Evolutionary conservation across 2,888 invertebrate species (phyloP).

Genomic region (Thymelicus sylvestris): DNA sequence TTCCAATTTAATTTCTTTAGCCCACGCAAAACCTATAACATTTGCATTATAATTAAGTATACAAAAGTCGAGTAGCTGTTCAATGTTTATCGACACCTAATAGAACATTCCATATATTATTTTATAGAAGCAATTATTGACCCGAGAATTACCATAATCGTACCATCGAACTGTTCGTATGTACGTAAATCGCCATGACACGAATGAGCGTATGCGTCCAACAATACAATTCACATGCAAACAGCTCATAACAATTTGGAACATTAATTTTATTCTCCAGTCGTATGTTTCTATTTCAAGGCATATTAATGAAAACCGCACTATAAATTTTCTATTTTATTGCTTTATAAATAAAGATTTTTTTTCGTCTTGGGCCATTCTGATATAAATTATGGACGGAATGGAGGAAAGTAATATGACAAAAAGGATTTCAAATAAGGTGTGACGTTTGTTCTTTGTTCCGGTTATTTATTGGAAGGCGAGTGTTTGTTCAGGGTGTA

Average conservation of each 20-base stretch:
- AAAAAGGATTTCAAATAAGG: slow-evolving; percentile 75
- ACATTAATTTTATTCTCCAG: slow-evolving; percentile 37
- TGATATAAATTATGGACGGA: slow-evolving; percentile 45
- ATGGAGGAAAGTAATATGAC: slow-evolving; percentile 54
- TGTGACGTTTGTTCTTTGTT: slow-evolving; percentile 77
- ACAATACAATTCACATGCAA: slow-evolving; percentile 23
- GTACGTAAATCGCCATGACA: slow-evolving; percentile 10
- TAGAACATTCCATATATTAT: slow-evolving; percentile 23
- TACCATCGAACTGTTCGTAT: slow-evolving; percentile 1
- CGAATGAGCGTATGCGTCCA: not conserved
- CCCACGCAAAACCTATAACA: not conserved
- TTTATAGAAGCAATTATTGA: slow-evolving; percentile 8
- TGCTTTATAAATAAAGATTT: slow-evolving; percentile 56
- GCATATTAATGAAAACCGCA: slow-evolving; percentile 56
- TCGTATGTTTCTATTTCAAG: slow-evolving; percentile 48
- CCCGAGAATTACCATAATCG: slow-evolving; percentile 19
- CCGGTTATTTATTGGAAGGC: slow-evolving; percentile 70
- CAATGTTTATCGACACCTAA: slow-evolving; percentile 27
- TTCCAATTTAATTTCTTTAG: too few relatives aligned
- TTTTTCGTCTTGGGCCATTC: slow-evolving; percentile 44
- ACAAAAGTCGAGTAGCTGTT: slow-evolving; percentile 22
- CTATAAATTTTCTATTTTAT: slow-evolving; percentile 56
- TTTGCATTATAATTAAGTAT: slow-evolving; percentile 7
- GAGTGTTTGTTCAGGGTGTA: slow-evolving; percentile 73
- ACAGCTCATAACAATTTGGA: slow-evolving; percentile 21